Evolutionary conservation across 1,140 invertebrate species (phyloP).

Genomic region (Drosophila takahashii): DNA sequence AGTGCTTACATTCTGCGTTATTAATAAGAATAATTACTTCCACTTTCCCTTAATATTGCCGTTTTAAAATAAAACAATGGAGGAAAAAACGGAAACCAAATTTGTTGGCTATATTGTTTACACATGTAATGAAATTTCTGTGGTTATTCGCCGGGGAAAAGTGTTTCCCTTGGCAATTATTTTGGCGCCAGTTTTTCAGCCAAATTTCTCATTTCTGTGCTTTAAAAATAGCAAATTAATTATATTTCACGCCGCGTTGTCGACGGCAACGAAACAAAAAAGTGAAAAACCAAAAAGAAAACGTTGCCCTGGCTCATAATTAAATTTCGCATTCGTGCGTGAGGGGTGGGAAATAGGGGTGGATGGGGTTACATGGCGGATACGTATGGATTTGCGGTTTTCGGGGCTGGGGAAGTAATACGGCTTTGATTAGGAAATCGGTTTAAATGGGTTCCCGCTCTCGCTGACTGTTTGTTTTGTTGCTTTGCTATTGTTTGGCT

Average conservation of each 20-base stretch:
- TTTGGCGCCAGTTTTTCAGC: constrained; percentile 50
- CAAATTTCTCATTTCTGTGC: constrained; percentile 52
- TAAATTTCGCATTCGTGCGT: constrained; percentile 56
- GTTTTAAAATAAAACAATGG: constrained; percentile 10
- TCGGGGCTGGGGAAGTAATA: constrained; percentile 44
- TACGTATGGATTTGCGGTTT: constrained; percentile 15
- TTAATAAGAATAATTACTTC: constrained; percentile 36
- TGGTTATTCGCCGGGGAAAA: constrained; percentile 43
- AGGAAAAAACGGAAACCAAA: constrained; percentile 24
- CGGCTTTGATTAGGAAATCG: constrained; percentile 79
- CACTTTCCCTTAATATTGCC: constrained; percentile 16
- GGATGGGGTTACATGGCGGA: constrained; percentile 1
- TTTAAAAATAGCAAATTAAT: constrained; percentile 68
- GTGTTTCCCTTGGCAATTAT: constrained; percentile 35
- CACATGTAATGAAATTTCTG: constrained; percentile 75
- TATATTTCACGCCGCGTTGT: constrained; percentile 46
- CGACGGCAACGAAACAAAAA: constrained; percentile 18
- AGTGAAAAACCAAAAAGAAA: not conserved
- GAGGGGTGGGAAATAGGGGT: not conserved
- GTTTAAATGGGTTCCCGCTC: constrained; percentile 58
- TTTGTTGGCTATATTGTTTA: constrained; percentile 61
- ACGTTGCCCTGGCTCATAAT: constrained; percentile 51
- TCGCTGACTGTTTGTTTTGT: constrained; percentile 17
- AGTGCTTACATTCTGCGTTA: constrained; percentile 9
- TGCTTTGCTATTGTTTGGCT: constrained; percentile 29